These are phyloP conservation scores for Lagopus muta DNA, from an alignment of 2,113 vertebrate genomes.

Conservation along the genomic window DNA sequence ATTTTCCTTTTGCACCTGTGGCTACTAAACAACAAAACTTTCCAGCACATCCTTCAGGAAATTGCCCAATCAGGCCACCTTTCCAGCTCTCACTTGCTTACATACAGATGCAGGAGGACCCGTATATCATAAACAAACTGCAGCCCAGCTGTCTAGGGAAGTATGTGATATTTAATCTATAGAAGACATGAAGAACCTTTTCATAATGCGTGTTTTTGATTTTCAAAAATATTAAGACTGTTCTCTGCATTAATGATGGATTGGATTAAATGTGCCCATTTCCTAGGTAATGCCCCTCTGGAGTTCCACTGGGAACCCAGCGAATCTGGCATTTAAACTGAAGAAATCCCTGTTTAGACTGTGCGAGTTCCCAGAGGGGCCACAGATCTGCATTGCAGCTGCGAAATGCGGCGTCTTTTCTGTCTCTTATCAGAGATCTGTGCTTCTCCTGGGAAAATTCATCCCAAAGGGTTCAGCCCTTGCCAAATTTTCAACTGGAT, in stretches of 20 bases:
- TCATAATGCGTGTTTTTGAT: background rate
- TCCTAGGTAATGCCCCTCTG: slow-evolving; percentile 27
- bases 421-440: slow-evolving; percentile 32
- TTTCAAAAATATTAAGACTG: slow-evolving; percentile 50
- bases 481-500: slow-evolving; percentile 47
- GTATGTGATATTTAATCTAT: background rate
- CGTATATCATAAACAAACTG: background rate
- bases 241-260: slow-evolving; percentile 47
- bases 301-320: slow-evolving; percentile 52
- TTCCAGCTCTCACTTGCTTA: background rate
- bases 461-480: slow-evolving; percentile 54
- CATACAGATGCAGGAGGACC: background rate
- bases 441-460: slow-evolving; percentile 55
- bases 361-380: slow-evolving; percentile 45
- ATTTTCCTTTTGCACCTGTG: background rate
- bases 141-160: background rate
- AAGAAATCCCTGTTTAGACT: slow-evolving; percentile 31
- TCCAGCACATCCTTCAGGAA: background rate
- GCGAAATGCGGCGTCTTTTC: slow-evolving; percentile 8
- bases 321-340: slow-evolving; percentile 42
- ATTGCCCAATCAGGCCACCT: background rate
- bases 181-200: background rate
- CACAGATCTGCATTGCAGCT: slow-evolving; percentile 54
- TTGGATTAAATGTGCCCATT: slow-evolving; percentile 14
- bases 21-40: background rate